Evolutionary conservation across 2,797 vertebrate genomes (phyloP), one percentile per base, ranked within the genome.

Genomic region (Ceyx erithaca): DNA sequence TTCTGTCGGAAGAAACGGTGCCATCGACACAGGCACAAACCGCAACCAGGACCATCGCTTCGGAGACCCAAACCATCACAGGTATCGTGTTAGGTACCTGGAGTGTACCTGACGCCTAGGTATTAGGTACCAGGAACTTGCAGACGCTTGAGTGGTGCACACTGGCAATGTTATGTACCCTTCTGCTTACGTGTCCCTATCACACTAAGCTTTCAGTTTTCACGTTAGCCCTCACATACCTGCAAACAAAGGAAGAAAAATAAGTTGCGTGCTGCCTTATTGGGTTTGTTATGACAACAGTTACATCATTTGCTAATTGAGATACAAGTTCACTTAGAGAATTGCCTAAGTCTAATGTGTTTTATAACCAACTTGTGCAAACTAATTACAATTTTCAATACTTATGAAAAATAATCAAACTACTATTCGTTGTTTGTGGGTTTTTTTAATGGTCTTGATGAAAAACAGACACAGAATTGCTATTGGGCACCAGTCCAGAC

Each of bases 41-140:
- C n/a, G 25, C 93, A 2, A 72, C 96, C 46, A 95, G 96, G 64
- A 97, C 97, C 66, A 97, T 98, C 70, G 97, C 98, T 11, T 98
- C 98, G 0, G 98, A 98, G 93, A 98, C 98, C 7, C 98, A 98
- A 43, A 96, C 98, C 8, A 98, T 99, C 92, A 96, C 98, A 97
- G 99, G 99, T 99, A 97, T 30, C 8, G 4, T 6, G 72, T 43
- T 18, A 6, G 6, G 0, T 15, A 6, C 45, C 55, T 26, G 22
- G 45, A 62, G 46, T 40, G 37, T 40, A 40, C 37, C 37, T 40
- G 37, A 40, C 37, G 37, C 37, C 37, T 40, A 40, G 8, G 21
- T 12, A 69, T 43, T 15, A 5, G 6, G 0, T 15, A 6, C 40
- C 55, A 30, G 25, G 41, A 58, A 41, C 54, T 55, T 8, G n/a